phyloP scores from a whole-genome alignment of 2,797 vertebrate species.

The Ataeniobius toweri region DNA sequence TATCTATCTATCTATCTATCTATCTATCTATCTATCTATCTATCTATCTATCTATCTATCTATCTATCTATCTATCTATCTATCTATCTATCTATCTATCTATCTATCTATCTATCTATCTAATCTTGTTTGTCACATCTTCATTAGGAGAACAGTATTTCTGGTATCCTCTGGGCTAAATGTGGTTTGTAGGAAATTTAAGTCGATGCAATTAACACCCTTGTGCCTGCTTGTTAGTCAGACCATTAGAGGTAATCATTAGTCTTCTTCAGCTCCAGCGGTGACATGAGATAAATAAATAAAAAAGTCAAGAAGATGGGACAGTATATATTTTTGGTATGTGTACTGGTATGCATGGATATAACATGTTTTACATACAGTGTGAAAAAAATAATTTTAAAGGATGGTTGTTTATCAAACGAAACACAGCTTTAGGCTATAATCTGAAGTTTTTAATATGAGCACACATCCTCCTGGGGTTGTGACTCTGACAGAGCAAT shows the following conservation, averaged over 20 bases:
- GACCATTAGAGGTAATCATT: conserved; percentile 67
- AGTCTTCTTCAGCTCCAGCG: conserved; percentile 52
- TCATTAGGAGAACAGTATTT: conserved; percentile 20
- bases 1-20: not conserved
- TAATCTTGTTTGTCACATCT: not conserved
- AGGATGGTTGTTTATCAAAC: not conserved
- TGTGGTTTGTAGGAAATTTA: conserved; percentile 50
- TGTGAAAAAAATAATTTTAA: not conserved
- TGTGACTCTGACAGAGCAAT: not conserved
- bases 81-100: conserved; percentile 12
- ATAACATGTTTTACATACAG: conserved; percentile 16
- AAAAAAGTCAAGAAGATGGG: conserved; percentile 25
- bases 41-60: conserved; percentile 19
- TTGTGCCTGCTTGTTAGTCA: conserved; percentile 61
- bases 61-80: conserved; percentile 23
- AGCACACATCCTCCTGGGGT: not conserved
- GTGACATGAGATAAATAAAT: conserved; percentile 56
- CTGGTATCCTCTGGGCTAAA: conserved; percentile 18
- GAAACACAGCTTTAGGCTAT: conserved; percentile 1
- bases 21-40: conserved; percentile 16
- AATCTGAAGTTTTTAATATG: conserved; percentile 2
- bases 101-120: conserved; percentile 14
- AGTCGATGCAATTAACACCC: conserved; percentile 63
- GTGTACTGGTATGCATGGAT: conserved; percentile 16
- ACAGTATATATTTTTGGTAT: conserved; percentile 31